Base-by-base conservation (phyloP, 2,797 vertebrate genomes). In the Anableps anableps region DNA sequence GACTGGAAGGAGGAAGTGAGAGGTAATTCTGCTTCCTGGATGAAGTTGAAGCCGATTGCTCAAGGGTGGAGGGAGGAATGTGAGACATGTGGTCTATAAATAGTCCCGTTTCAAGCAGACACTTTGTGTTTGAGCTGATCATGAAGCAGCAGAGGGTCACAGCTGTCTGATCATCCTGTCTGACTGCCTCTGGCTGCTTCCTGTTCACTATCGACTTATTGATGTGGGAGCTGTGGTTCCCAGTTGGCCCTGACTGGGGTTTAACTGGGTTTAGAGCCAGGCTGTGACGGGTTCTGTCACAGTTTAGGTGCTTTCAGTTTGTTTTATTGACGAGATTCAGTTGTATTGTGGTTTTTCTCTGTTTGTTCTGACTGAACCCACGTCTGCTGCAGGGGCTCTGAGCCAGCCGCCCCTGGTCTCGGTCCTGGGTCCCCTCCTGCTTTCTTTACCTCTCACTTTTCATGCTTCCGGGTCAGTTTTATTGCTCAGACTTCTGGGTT, bases 121-220 rank as follows among this genome's bases (percentile, higher is more conserved):
- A 13, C 21, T 23, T 21, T 66, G 6, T 62, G 31, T 19, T 36
- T 16, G 51, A 23, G 60, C 31, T 64, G 60, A 3, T 31, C 17
- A 13, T 13, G 19, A 41, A 23, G 38, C 64, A 68, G 64, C 64
- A 68, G 21, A 68, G 36, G 8, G 10, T 38, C 34, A 11, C 64
- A 23, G 7, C 36, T 10, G 19, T 38, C n/a, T 58, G 23, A 10
- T 58, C 10, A 3, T 58, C 55, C 26, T 58, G 51, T 26, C 60
- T 36, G 62, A 21, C 34, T 11, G 21, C 53, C 1, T 53, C 7
- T 14, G 7, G 48, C 53, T 47, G 80, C 43, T 86, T 86, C 82
- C 83, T 83, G 83, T 41, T 81, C 64, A 9, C 0, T 19, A 72
- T 68, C 34, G 83, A 88, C 74, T 11, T 26, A 83, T 85, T 79